These are phyloP conservation scores for Tamandua tetradactyla DNA, from an alignment of 2,797 vertebrate genomes.

Conservation along the genomic window DNA sequence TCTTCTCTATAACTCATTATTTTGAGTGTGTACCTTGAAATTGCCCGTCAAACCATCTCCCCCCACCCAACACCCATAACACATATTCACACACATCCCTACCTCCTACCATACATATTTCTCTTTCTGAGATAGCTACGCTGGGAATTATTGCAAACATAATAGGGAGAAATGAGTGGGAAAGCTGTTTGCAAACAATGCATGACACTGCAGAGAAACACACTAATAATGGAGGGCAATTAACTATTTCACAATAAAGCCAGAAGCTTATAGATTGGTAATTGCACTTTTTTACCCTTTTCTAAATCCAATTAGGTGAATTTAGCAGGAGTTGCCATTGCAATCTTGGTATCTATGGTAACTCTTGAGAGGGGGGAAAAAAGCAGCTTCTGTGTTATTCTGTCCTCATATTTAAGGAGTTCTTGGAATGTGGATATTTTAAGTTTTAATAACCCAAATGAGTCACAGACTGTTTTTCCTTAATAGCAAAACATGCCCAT, in stretches of 20 bases:
- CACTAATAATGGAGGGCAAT: slow-evolving; percentile 52
- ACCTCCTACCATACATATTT: not conserved
- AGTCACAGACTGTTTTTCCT: not conserved
- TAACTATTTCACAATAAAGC: slow-evolving; percentile 33
- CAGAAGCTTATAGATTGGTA: slow-evolving; percentile 17
- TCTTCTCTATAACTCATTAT: not conserved
- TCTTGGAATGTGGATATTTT: not conserved
- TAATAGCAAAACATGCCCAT: not conserved
- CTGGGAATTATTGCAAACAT: not conserved
- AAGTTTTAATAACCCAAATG: not conserved
- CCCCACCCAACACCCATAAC: not conserved
- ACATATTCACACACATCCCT: not conserved
- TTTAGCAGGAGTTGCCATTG: not conserved
- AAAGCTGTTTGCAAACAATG: slow-evolving; percentile 54
- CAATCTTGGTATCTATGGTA: slow-evolving; percentile 34
- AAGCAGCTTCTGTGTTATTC: not conserved
- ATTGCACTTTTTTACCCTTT: not conserved
- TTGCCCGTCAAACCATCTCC: not conserved
- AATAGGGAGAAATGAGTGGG: slow-evolving; percentile 37
- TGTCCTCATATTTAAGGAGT: not conserved
- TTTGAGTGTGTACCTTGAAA: not conserved
- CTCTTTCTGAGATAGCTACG: not conserved
- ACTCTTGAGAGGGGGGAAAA: slow-evolving; percentile 24
- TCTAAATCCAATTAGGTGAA: slow-evolving; percentile 60
- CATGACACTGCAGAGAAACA: not conserved